Evolutionary conservation across 2,113 vertebrate genomes (phyloP), one percentile per base, ranked within the genome.

Genomic region (Spea multiplicata): DNA sequence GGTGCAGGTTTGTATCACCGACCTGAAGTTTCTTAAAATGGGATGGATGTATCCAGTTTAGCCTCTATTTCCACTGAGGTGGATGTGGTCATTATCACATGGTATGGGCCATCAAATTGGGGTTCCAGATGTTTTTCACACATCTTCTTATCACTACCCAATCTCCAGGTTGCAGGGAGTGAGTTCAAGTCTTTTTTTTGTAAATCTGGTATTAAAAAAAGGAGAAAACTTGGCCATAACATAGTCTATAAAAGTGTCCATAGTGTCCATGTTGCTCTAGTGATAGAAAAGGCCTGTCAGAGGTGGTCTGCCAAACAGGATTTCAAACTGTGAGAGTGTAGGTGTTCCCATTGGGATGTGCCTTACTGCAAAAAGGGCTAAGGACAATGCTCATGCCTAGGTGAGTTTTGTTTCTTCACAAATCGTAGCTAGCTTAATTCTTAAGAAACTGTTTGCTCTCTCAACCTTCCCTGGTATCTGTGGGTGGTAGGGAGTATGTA

Each of bases 161-260:
- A 3, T 74, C 72, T 62, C 57, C 72, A 46, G 72, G n/a, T n/a
- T n/a, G n/a, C n/a, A n/a, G n/a, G n/a, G n/a, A n/a, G n/a, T n/a
- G n/a, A n/a, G n/a, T n/a, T n/a, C n/a, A n/a, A n/a, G n/a, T n/a
- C n/a, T n/a, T n/a, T n/a, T n/a, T n/a, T 12, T 16, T 61, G 4
- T n/a, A 14, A 52, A 16, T 62, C 72, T 74, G 13, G 44, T 62
- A n/a, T n/a, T n/a, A n/a, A n/a, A 62, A 62, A 9, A 44, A 62
- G 10, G 55, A 61, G 45, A 62, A 62, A 3, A 74, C 72, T 62
- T 48, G n/a, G 4, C 57, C 55, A 62, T 16, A 74, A 74, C 72
- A 44, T 73, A 62, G 9, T 47, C 13, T 16, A 7, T 62, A 9
- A 73, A 10, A 59, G 52, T n/a, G 45, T n/a, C 14, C 30, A 45